A percentile compares a stretch with the other conserved stretches of the same genome.
These are phyloP conservation scores for Otus sunia DNA, from an alignment of 2,113 vertebrate species.

Conservation along the genomic window DNA sequence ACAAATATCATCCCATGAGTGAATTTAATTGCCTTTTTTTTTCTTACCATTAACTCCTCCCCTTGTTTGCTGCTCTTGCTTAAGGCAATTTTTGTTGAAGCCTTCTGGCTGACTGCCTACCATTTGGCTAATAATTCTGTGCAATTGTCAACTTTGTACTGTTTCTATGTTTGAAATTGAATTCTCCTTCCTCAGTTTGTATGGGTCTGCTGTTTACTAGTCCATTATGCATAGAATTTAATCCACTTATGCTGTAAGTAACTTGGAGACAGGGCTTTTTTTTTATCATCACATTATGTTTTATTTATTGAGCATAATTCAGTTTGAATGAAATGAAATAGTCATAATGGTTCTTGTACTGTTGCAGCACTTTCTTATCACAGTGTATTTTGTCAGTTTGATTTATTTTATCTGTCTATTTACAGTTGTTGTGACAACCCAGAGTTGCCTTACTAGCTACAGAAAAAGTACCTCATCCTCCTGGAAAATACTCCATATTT, in stretches of 20 bases:
- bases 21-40: background rate
- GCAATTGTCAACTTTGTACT: conserved; percentile 22
- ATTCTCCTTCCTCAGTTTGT: conserved; percentile 5
- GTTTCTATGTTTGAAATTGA: conserved; percentile 9
- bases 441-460: background rate
- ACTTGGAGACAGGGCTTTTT: background rate
- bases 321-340: conserved; percentile 23
- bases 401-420: conserved; percentile 56
- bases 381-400: conserved; percentile 37
- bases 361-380: conserved; percentile 26
- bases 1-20: background rate
- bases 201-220: conserved; percentile 26
- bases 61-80: background rate
- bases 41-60: background rate
- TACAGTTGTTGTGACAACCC: conserved; percentile 30
- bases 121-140: conserved; percentile 45
- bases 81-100: conserved; percentile 44
- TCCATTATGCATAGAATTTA: conserved; percentile 16
- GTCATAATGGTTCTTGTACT: background rate
- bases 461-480: conserved; percentile 18
- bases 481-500: conserved; percentile 5
- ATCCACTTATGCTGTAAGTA: conserved; percentile 39
- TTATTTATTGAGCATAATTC: conserved; percentile 52
- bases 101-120: conserved; percentile 34
- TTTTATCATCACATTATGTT: background rate